phyloP scores from a whole-genome alignment of 2,888 invertebrate species.

The Cerceris ruficornis region DNA sequence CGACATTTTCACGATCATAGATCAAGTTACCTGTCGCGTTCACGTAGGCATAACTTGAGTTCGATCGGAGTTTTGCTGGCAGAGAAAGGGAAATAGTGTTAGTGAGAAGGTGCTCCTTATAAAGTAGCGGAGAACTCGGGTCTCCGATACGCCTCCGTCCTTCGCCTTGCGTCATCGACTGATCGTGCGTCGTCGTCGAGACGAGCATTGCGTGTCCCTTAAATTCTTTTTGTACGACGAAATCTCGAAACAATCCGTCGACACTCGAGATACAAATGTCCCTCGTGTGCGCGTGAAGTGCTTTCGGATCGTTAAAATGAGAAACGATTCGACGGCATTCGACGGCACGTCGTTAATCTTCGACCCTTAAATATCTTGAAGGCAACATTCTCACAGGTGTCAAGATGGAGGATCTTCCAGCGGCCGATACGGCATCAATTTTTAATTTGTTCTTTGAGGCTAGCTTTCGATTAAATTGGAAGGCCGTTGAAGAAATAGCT shows the following conservation, averaged over 20 bases:
- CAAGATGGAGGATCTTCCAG: neutral
- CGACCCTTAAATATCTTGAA: too few species aligned
- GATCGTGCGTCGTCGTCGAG: constrained; percentile 57
- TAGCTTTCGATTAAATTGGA: too few species aligned
- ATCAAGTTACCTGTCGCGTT: neutral
- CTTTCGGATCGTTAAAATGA: too few species aligned
- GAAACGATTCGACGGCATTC: neutral
- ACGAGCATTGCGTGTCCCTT: constrained; percentile 49
- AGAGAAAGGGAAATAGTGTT: constrained; percentile 63
- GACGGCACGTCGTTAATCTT: neutral
- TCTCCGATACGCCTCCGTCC: constrained; percentile 73
- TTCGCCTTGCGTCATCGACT: constrained; percentile 74
- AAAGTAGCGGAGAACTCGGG: constrained; percentile 73
- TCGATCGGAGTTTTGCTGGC: constrained; percentile 45
- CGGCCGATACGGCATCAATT: neutral
- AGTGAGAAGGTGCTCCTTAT: constrained; percentile 76
- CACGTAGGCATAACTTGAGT: constrained; percentile 38
- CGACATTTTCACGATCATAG: constrained; percentile 18
- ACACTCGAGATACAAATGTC: neutral
- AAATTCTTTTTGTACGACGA: constrained; percentile 41
- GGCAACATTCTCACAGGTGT: neutral
- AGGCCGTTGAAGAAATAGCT: too few species aligned
- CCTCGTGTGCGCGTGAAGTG: too few species aligned
- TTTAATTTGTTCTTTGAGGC: too few species aligned
- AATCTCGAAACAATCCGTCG: constrained; percentile 13